A percentile compares a stretch with the other conserved stretches of the same genome.
These are phyloP conservation scores for Onychomys arenicola DNA, from an alignment of 2,797 vertebrate genomes.

Conservation along the genomic window DNA sequence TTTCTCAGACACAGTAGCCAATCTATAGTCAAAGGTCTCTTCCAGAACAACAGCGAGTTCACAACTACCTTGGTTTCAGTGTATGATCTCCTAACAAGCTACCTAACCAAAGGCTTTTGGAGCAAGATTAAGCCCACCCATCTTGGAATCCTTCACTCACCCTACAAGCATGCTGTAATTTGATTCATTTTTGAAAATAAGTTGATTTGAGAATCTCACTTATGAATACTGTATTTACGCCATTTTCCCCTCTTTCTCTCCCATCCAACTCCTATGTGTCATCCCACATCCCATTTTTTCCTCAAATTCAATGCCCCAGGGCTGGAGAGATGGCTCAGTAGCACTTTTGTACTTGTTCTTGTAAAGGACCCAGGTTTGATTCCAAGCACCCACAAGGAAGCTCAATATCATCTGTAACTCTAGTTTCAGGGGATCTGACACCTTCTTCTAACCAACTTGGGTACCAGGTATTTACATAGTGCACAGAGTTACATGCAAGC, in stretches of 20 bases:
- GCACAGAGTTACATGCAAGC: neutral
- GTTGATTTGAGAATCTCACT: neutral
- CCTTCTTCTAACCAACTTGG: neutral
- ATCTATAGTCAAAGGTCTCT: neutral
- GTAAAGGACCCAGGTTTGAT: neutral
- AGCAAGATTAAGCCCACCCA: neutral
- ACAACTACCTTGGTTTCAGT: neutral
- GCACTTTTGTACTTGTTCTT: neutral
- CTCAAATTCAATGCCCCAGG: neutral
- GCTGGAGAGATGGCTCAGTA: neutral
- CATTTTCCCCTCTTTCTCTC: neutral
- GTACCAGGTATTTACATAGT: neutral
- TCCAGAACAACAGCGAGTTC: neutral
- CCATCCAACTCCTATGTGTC: neutral
- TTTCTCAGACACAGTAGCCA: neutral
- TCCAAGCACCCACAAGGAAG: neutral
- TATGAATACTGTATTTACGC: neutral
- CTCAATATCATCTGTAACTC: neutral
- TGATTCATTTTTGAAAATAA: neutral
- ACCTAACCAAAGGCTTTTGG: neutral
- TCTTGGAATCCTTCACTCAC: neutral
- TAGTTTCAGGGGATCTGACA: neutral
- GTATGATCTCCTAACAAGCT: neutral
- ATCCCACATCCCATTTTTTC: neutral
- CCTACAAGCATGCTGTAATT: neutral